Evolutionary conservation across 2,797 vertebrate genomes (phyloP).

Genomic region (Tenualosa ilisha): DNA sequence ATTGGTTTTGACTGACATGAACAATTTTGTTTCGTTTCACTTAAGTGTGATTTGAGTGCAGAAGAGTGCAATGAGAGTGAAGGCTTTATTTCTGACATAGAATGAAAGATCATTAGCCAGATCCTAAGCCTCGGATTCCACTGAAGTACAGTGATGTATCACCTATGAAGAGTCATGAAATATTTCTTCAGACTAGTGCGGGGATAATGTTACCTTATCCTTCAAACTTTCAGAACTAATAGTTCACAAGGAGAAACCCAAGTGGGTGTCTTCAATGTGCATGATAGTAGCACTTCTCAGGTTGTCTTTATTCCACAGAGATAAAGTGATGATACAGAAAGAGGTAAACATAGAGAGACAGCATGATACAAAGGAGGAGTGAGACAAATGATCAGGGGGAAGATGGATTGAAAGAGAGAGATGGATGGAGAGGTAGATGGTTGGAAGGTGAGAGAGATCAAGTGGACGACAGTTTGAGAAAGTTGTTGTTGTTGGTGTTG

Average conservation of each 20-base stretch:
- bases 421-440: background rate
- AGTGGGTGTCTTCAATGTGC: background rate
- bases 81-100: background rate
- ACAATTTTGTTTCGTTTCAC: background rate
- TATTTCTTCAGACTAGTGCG: background rate
- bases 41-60: background rate
- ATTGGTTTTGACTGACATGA: background rate
- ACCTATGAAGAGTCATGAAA: background rate
- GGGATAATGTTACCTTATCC: background rate
- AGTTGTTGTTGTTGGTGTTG: background rate
- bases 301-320: background rate
- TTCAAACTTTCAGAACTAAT: background rate
- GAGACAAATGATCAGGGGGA: background rate
- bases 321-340: constrained; percentile 10
- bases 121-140: background rate
- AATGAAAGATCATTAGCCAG: background rate
- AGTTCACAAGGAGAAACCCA: background rate
- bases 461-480: background rate
- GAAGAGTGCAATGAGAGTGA: background rate
- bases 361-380: background rate
- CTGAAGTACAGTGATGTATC: background rate
- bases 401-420: background rate
- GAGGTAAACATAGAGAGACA: background rate
- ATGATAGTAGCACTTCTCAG: background rate
- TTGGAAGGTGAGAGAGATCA: background rate